A percentile compares a stretch with the other conserved stretches of the same genome.
Conservation (phyloP, 2,797 vertebrate species). For the Anguilla pacifica region DNA sequence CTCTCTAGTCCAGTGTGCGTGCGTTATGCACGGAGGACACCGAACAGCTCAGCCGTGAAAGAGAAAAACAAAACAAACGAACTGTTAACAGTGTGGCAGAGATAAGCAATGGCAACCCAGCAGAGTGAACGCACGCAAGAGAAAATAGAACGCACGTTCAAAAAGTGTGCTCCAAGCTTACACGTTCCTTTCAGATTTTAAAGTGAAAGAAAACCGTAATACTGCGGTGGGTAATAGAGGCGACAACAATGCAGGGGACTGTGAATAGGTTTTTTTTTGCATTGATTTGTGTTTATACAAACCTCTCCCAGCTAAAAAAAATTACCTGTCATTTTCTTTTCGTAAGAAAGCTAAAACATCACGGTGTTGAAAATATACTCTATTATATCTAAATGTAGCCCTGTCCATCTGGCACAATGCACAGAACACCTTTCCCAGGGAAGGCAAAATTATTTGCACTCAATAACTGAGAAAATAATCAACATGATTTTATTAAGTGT, state of each 20-base stretch:
- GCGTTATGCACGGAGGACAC: not conserved
- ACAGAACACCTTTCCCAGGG: no score
- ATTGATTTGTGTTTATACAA: not conserved
- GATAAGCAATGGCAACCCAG: not conserved
- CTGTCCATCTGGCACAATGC: not conserved
- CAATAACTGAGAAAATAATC: no score
- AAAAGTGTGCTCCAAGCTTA: not conserved
- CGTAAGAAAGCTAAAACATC: not conserved
- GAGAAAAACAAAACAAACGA: no score
- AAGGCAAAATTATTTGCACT: no score
- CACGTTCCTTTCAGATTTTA: not conserved
- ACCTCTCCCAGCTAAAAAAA: not conserved
- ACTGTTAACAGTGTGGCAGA: not conserved
- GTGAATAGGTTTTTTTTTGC: not conserved
- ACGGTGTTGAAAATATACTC: not conserved
- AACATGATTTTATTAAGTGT: no score
- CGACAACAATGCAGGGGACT: not conserved
- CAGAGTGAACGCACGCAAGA: not conserved
- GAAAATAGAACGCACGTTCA: not conserved
- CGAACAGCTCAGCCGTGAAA: not conserved
- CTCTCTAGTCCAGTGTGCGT: not conserved
- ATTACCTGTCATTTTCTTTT: slow-evolving; percentile 12
- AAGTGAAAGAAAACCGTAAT: slow-evolving; percentile 2
- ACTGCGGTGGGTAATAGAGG: not conserved
- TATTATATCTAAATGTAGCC: not conserved